Percentiles rank a stretch among this genome's conserved stretches.
phyloP scores from a whole-genome alignment of 2,113 vertebrate species.

The Oreochromis tanganicae region DNA sequence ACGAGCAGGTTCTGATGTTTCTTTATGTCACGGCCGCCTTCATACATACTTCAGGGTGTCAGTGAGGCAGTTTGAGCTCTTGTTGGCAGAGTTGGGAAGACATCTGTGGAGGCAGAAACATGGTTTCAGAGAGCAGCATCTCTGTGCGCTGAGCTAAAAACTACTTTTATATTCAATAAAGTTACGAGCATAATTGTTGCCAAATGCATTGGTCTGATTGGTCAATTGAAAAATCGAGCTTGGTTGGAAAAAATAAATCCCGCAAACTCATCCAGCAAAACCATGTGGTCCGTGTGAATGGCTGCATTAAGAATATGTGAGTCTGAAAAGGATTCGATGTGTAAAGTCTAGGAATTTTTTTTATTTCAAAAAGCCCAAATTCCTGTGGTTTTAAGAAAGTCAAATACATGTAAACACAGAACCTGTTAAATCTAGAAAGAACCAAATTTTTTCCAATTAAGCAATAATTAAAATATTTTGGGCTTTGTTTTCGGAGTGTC shows the following conservation, averaged over 20 bases:
- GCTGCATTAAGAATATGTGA: not conserved
- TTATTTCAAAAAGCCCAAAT: not conserved
- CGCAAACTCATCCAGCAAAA: not conserved
- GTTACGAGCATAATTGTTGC: not conserved
- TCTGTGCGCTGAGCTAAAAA: not conserved
- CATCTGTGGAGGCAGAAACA: not conserved
- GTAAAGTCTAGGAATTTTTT: not conserved
- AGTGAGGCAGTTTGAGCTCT: not conserved
- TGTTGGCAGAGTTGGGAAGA: not conserved
- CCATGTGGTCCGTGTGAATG: not conserved
- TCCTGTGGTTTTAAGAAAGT: not conserved
- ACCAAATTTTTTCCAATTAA: not conserved
- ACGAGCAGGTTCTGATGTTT: not conserved
- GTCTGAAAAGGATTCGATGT: not conserved
- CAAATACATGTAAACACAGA: not conserved
- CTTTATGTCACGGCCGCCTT: not conserved
- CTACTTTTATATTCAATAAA: not conserved
- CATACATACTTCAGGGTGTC: not conserved
- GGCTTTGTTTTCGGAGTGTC: not conserved
- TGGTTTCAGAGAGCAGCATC: not conserved
- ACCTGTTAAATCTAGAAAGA: not conserved
- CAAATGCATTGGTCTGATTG: not conserved
- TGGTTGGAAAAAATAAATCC: not conserved
- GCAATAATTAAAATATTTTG: not conserved
- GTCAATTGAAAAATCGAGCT: not conserved